Evolutionary conservation across 2,113 vertebrate species (phyloP).

Genomic region (Xenopus laevis): DNA sequence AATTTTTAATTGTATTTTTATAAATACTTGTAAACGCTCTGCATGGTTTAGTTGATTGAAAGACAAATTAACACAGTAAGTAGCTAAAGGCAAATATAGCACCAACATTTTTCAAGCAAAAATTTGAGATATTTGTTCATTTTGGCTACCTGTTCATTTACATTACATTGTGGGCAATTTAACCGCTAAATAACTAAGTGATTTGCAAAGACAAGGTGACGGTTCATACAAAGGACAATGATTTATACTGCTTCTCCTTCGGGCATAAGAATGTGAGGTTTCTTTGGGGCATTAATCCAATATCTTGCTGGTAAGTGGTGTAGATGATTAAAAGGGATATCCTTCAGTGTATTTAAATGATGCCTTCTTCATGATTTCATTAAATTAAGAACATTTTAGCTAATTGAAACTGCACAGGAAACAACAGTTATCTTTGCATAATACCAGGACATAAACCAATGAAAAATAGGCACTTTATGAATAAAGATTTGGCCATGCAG

Average conservation of each 20-base stretch:
- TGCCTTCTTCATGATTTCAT: background rate
- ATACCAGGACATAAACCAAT: no score
- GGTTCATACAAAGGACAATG: conserved; percentile 38
- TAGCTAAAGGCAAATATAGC: no score
- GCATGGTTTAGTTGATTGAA: no score
- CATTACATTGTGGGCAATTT: conserved; percentile 29
- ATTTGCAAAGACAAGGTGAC: conserved; percentile 24
- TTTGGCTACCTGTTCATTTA: conserved; percentile 38
- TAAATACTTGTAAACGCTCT: no score
- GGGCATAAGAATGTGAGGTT: background rate
- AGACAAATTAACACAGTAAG: no score
- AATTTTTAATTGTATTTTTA: no score
- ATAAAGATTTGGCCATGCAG: no score
- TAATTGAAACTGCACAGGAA: background rate
- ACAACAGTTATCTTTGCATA: background rate
- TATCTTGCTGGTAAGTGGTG: background rate
- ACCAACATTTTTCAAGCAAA: no score
- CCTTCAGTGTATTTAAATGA: background rate
- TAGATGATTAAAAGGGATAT: background rate
- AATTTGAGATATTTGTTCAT: background rate
- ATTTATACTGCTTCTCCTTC: background rate
- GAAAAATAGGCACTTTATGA: no score
- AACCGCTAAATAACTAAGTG: conserved; percentile 23
- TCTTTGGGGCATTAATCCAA: background rate
- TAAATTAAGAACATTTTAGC: background rate